These are phyloP conservation scores for Mythimna vitellina DNA, from an alignment of 2,888 invertebrate genomes.

Conservation along the genomic window DNA sequence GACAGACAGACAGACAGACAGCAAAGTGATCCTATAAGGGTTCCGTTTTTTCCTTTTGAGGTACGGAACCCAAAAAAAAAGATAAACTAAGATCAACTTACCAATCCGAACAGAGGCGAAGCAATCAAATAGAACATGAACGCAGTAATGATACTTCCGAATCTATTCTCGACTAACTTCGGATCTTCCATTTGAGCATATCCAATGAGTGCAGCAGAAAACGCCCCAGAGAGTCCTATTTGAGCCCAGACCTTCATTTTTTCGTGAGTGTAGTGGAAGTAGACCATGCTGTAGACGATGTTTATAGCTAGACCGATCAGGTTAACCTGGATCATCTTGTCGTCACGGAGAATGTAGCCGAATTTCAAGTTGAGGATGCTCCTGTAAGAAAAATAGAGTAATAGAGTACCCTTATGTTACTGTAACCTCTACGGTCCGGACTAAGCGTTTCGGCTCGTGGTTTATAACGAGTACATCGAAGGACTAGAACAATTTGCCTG, in stretches of 20 bases:
- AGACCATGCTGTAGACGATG: conserved; percentile 92
- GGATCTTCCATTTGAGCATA: conserved; percentile 93
- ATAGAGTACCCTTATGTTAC: background rate
- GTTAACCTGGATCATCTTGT: conserved; percentile 95
- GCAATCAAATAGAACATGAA: conserved; percentile 93
- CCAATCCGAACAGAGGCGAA: conserved; percentile 93
- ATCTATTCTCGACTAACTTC: conserved; percentile 92
- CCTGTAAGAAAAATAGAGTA: conserved; percentile 84
- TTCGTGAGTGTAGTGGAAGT: conserved; percentile 91
- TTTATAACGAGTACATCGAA: no score
- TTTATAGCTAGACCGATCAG: conserved; percentile 93
- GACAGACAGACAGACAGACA: no score
- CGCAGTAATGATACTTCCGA: conserved; percentile 93
- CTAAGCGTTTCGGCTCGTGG: no score
- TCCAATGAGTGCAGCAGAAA: conserved; percentile 91
- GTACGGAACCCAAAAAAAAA: background rate
- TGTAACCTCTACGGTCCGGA: no score
- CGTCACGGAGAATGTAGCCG: conserved; percentile 93
- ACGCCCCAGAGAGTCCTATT: conserved; percentile 88
- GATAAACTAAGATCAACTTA: conserved; percentile 80
- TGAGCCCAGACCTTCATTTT: conserved; percentile 90
- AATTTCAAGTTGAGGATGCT: conserved; percentile 94
- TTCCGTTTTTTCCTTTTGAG: no score
- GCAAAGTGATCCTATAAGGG: no score
- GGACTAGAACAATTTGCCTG: no score